Evolutionary conservation across 2,113 vertebrate genomes (phyloP).

Genomic region (Carettochelys insculpta): DNA sequence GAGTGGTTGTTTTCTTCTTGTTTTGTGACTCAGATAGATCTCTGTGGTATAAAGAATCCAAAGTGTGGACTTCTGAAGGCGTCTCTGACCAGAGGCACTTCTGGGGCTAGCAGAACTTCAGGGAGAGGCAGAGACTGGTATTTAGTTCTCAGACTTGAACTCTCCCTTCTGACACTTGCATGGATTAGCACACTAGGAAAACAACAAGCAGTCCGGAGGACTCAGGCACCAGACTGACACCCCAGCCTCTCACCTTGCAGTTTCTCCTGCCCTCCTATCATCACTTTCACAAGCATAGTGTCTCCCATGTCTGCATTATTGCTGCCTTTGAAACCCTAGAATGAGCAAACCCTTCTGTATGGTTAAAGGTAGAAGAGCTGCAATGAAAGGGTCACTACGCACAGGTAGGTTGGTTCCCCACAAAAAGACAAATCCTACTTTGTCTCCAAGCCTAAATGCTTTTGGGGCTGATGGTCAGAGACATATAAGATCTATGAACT

Average conservation of each 20-base stretch:
- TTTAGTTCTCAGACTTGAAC: not conserved
- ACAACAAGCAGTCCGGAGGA: not conserved
- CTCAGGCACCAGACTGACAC: not conserved
- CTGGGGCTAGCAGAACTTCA: not conserved
- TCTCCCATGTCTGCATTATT: not conserved
- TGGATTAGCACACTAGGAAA: not conserved
- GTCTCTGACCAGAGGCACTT: not conserved
- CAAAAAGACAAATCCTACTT: too few species aligned
- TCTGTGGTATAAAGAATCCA: not conserved
- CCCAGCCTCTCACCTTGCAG: accelerated
- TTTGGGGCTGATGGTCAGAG: not conserved
- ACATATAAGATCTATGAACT: not conserved
- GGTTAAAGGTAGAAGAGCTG: not conserved
- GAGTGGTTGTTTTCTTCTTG: not conserved
- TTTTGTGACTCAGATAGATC: not conserved
- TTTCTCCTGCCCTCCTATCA: accelerated
- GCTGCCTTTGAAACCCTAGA: not conserved
- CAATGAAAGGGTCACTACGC: not conserved
- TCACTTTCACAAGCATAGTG: not conserved
- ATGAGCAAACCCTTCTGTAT: not conserved
- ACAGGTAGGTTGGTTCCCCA: too few species aligned
- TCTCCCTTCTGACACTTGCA: not conserved
- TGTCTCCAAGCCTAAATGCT: not conserved
- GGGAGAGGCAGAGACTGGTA: accelerated
- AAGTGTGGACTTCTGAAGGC: not conserved